phyloP scores from a whole-genome alignment of 2,888 invertebrate species.

The Drosophila cognata region DNA sequence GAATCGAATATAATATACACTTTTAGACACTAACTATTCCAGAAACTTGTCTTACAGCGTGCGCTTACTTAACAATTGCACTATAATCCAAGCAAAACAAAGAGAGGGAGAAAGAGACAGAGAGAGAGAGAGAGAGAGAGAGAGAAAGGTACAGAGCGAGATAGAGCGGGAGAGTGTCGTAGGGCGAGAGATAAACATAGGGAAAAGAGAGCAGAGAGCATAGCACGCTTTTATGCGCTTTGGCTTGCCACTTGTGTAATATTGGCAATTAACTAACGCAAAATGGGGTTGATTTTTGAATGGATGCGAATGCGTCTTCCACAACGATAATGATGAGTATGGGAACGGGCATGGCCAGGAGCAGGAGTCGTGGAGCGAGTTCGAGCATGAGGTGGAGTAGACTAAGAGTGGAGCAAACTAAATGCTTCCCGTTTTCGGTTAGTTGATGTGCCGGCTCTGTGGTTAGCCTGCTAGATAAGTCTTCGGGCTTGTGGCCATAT shows the following conservation, averaged over 20 bases:
- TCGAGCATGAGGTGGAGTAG: constrained; percentile 10
- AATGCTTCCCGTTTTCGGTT: constrained; percentile 19
- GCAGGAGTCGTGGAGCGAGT: constrained; percentile 3
- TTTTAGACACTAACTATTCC: not conserved
- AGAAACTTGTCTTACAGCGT: not conserved
- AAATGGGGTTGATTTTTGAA: constrained; percentile 79
- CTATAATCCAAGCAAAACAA: constrained; percentile 34
- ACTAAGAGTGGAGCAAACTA: constrained; percentile 16
- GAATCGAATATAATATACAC: not conserved
- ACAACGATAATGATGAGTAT: constrained; percentile 37
- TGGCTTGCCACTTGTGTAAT: constrained; percentile 75
- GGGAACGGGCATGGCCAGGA: constrained; percentile 9
- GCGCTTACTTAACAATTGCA: constrained; percentile 33
- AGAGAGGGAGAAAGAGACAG: constrained; percentile 26
- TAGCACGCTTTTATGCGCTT: constrained; percentile 64
- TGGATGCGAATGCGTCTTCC: constrained; percentile 48
- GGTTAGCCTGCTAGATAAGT: constrained; percentile 6
- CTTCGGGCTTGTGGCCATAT: constrained; percentile 17
- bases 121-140: constrained; percentile 9
- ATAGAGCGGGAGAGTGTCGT: constrained; percentile 1
- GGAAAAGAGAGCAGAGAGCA: constrained; percentile 14
- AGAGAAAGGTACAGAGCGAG: not conserved
- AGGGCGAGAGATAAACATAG: constrained; percentile 24
- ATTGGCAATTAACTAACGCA: constrained; percentile 77
- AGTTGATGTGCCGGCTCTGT: constrained; percentile 39